These are phyloP conservation scores for Volucella inanis DNA, from an alignment of 2,888 invertebrate genomes.

Conservation along the genomic window DNA sequence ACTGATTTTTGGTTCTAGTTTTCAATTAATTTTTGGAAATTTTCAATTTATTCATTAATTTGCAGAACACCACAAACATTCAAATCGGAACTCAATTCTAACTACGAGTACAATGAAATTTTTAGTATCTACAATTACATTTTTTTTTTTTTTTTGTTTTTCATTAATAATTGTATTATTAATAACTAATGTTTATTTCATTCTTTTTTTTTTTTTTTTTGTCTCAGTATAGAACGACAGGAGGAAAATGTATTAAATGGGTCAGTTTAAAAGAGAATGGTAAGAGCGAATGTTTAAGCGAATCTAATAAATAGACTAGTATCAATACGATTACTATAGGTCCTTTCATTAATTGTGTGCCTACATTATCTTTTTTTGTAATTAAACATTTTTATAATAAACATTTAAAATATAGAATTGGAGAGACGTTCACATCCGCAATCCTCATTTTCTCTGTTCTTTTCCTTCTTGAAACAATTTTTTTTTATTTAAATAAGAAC, in stretches of 20 bases:
- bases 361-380: no score
- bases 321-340: background rate
- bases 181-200: constrained; percentile 25
- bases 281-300: background rate
- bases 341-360: no score
- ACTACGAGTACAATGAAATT: constrained; percentile 41
- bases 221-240: constrained; percentile 71
- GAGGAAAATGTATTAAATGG: constrained; percentile 65
- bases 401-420: no score
- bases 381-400: no score
- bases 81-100: constrained; percentile 65
- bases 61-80: constrained; percentile 73
- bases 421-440: no score
- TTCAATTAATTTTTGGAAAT: background rate
- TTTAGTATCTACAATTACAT: constrained; percentile 26
- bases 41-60: constrained; percentile 40
- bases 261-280: constrained; percentile 51
- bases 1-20: constrained; percentile 51
- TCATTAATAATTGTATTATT: constrained; percentile 25
- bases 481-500: no score
- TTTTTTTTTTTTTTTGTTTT: constrained; percentile 19
- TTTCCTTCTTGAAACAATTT: no score
- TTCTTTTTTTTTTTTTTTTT: background rate
- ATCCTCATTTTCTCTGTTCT: no score
- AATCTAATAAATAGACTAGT: background rate